Evolutionary conservation across 2,797 vertebrate species (phyloP).

Genomic region (Iguana delicatissima): DNA sequence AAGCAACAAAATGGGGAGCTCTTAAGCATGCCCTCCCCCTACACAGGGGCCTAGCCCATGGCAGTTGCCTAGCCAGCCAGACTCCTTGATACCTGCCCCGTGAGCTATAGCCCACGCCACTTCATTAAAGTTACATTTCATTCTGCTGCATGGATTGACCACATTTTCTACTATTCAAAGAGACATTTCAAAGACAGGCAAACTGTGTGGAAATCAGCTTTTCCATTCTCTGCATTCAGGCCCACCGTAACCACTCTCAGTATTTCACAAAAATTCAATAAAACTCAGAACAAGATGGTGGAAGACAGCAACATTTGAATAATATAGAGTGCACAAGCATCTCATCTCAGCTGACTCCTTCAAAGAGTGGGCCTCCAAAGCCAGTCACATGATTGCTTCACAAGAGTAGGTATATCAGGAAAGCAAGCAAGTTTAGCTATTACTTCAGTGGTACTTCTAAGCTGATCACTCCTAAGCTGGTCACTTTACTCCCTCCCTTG

Average conservation of each 20-base stretch:
- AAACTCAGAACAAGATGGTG: background rate
- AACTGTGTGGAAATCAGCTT: too few relatives aligned
- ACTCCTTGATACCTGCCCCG: background rate
- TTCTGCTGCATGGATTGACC: background rate
- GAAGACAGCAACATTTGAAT: background rate
- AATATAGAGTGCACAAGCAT: background rate
- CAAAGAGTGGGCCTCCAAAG: background rate
- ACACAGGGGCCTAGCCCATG: background rate
- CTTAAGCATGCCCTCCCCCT: background rate
- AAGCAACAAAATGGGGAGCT: background rate
- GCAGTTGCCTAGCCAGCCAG: background rate
- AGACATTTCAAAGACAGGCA: too few relatives aligned
- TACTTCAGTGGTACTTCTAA: background rate
- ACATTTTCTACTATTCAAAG: background rate
- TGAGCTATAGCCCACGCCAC: too few relatives aligned
- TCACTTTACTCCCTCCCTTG: background rate
- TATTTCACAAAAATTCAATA: background rate
- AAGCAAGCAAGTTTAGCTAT: background rate
- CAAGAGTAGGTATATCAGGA: background rate
- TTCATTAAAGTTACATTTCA: background rate
- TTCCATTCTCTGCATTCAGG: too few relatives aligned
- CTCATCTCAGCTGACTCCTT: background rate
- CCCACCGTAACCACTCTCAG: background rate
- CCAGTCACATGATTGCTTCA: background rate
- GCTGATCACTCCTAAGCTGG: background rate